Evolutionary conservation across 2,888 invertebrate species (phyloP).

Genomic region (Stenichneumon culpator): DNA sequence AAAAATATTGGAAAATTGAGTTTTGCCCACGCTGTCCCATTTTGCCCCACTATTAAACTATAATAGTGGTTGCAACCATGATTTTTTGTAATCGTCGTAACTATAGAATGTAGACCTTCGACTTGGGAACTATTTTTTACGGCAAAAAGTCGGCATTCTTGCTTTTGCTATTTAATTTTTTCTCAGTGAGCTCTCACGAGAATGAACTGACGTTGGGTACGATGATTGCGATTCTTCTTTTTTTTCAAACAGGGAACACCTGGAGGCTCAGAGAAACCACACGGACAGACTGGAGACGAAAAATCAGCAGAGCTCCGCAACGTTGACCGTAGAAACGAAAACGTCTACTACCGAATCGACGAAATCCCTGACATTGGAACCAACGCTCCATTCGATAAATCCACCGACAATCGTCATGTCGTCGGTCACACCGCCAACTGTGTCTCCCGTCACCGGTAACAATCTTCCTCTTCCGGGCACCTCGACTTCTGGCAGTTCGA

Average conservation of each 20-base stretch:
- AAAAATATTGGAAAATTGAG: no score
- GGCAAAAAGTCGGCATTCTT: no score
- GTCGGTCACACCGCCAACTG: slow-evolving; percentile 93
- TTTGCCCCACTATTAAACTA: no score
- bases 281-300: slow-evolving; percentile 77
- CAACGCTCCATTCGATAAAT: slow-evolving; percentile 80
- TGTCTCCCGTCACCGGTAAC: slow-evolving; percentile 89
- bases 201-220: not conserved
- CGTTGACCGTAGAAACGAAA: slow-evolving; percentile 69
- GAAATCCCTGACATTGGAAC: slow-evolving; percentile 75
- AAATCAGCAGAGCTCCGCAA: slow-evolving; percentile 77
- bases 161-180: no score
- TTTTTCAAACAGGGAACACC: slow-evolving; percentile 78
- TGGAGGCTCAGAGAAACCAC: slow-evolving; percentile 78
- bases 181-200: not conserved
- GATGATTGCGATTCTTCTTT: not conserved
- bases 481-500: slow-evolving; percentile 86
- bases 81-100: no score
- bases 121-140: no score
- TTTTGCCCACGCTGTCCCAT: no score
- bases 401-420: slow-evolving; percentile 94
- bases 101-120: no score
- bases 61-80: no score
- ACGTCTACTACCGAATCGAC: slow-evolving; percentile 58
- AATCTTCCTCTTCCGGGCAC: slow-evolving; percentile 85